Base-by-base conservation (phyloP, 2,113 vertebrate genomes). In the Genyomyrus donnyi region DNA sequence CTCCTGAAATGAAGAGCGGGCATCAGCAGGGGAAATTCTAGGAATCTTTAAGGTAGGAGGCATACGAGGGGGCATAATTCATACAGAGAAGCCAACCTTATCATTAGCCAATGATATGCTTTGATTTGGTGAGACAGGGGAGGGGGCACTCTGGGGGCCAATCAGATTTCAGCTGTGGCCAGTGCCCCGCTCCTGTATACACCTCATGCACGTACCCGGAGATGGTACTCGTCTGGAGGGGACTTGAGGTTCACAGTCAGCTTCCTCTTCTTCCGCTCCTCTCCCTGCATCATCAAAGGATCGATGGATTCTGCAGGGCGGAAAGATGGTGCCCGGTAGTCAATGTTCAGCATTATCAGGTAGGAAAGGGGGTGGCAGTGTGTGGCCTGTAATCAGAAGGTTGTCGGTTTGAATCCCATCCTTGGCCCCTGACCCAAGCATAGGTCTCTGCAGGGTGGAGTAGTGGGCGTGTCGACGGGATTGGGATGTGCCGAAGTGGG, bases 231-330 rank as follows among this genome's bases (percentile, higher is more conserved):
- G 8, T 93, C 92, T 1, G 91, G 90, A 5, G 74, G 66, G 39
- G 91, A 83, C 89, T 91, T 92, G 49, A 90, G 90, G 89, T 83
- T 93, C 89, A 93, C 49, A 90, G 42, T 91, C 49, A 88, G 90
- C 88, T 93, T 93, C 91, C 90, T 92, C 83, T 88, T 93, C 88
- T 91, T 93, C 88, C 90, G 87, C 17, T 93, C 92, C 74, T 93
- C 92, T 58, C 88, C 90, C 83, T 92, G 92, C 92, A 93, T 93
- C 85, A 85, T 93, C 90, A 90, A 80, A 91, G 88, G 74, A 74
- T 53, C 13, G 31, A 53, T 84, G 35, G 88, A 45, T 52, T 56
- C 88, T 83, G 50, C 27, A n/a, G n/a, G 4, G 46, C 0, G n/a
- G 24, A 2, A 85, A 86, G 48, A 86, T 49, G 45, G 19, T 5